Percentiles rank a stretch among this genome's conserved stretches.
phyloP scores from a whole-genome alignment of 2,113 vertebrate genomes.

The Mormyrus lacerda region DNA sequence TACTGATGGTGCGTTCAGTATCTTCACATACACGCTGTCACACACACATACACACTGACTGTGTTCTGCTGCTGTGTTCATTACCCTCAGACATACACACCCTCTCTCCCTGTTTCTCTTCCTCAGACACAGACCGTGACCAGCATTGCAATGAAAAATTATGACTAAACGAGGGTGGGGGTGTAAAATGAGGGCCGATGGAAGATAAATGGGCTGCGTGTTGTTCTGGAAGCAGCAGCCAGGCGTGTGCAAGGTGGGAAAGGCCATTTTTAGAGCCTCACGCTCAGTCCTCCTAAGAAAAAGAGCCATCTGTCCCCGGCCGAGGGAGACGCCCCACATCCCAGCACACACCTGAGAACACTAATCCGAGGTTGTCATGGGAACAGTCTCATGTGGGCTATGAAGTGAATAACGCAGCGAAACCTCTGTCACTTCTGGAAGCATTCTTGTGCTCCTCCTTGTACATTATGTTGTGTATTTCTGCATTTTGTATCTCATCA shows the following conservation, averaged over 20 bases:
- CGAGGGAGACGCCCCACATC: neutral
- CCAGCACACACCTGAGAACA: neutral
- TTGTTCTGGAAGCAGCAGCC: neutral
- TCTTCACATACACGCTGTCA: neutral
- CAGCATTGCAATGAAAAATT: slow-evolving; percentile 3
- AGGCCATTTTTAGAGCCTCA: neutral
- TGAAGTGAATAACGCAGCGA: neutral
- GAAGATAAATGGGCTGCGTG: neutral
- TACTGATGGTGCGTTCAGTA: neutral
- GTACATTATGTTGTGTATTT: neutral
- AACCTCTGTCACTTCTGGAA: neutral
- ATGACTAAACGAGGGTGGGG: neutral
- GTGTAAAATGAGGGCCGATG: neutral
- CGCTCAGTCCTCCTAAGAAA: neutral
- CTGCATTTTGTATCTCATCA: neutral
- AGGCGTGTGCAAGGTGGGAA: neutral
- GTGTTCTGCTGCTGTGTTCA: neutral
- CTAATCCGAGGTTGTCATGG: neutral
- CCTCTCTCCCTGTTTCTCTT: neutral
- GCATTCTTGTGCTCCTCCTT: neutral
- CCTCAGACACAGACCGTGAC: slow-evolving; percentile 7
- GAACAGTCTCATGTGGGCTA: neutral
- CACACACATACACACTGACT: neutral
- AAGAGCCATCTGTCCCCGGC: neutral
- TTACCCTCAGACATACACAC: neutral